Base-by-base conservation (phyloP, 92 coral and sea anemone species). In the Porites lobata region DNA sequence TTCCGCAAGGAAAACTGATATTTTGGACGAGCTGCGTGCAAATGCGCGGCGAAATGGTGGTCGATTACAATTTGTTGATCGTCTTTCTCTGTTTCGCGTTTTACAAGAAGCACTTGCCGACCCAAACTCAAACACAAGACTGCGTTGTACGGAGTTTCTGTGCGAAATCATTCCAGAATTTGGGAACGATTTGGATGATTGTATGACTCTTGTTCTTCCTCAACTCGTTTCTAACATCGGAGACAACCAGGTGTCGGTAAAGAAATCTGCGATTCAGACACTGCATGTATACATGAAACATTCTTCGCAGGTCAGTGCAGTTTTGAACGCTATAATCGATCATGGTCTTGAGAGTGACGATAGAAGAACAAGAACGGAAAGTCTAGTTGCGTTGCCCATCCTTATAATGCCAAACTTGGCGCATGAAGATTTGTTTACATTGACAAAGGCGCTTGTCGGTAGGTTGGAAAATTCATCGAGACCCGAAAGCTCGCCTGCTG, bases 21-120 rank as follows among this genome's bases (percentile, higher is more conserved):
- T 98, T 90, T 88, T 98, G 71, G 96, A 94, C 90, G 91, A 93
- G 65, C 90, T 98, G 59, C 83, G 95, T 75, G 96, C 95, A 65
- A 92, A 95, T 83, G 99, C 93, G 73, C 98, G 99, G 72, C 99
- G 98, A 57, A 98, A 94, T 86, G 98, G 96, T 80, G 98, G 98
- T 71, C 98, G 96, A 89, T 91, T 98, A 89, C 85, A 92, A 86
- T 96, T 98, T 91, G 98, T 92, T 88, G 98, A 95, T 88, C 95
- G 98, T 66, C 96, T 89, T 86, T 77, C 92, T 61, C 87, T 98
- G 78, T 98, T 98, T 91, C 96, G 92, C 78, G 95, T 94, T 92
- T 90, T 98, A 88, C 96, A 94, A 78, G 92, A 95, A 88, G 92
- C 92, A 69, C 91, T 98, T 47, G 92, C 94, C 83, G 99, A 96